Base-by-base conservation (phyloP, 2,888 invertebrate genomes). In the Rotaria macrura region DNA sequence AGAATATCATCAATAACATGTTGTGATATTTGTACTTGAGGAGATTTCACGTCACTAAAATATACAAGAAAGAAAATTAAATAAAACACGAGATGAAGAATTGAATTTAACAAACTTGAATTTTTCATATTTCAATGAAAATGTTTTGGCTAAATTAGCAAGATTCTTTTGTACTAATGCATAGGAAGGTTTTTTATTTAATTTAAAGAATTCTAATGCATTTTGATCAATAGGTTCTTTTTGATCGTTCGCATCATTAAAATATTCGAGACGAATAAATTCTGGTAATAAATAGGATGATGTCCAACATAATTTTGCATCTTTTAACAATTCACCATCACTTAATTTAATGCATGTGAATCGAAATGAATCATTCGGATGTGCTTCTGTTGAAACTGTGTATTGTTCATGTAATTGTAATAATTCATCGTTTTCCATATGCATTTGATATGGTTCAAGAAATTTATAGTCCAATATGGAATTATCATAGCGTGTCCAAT, bases 401-500 rank as follows among this genome's bases (percentile, higher is more conserved):
- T 79, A 79, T 79, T 79, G 79, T 79, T 79, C 79, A n/a, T 79
- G 79, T 43, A 79, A 79, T 38, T 86, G 55, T 43, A 52, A 52
- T 84, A 85, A 57, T 49, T 85, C 85, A 12, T 83, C 85, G 9
- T 79, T 52, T 38, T 84, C 40, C 12, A 65, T 25, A 25, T 25
- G 54, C 23, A 85, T 43, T 38, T 55, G 83, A 29, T 83, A 57
- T 9, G 85, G 38, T 25, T 54, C 54, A 14, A 83, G 85, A 38
- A 86, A 86, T 25, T 84, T 84, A 34, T 84, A 55, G n/a, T 86
- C 84, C 20, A 86, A 54, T 43, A 86, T 84, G 17, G 79, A 83
- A 54, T 86, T 84, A 57, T 86, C 86, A 52, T 79, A 86, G 10
- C 84, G 79, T 52, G 72, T 84, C 86, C 86, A 86, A 85, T 86